Conservation (phyloP, 2,888 invertebrate species). For the Trichogramma evanescens region DNA sequence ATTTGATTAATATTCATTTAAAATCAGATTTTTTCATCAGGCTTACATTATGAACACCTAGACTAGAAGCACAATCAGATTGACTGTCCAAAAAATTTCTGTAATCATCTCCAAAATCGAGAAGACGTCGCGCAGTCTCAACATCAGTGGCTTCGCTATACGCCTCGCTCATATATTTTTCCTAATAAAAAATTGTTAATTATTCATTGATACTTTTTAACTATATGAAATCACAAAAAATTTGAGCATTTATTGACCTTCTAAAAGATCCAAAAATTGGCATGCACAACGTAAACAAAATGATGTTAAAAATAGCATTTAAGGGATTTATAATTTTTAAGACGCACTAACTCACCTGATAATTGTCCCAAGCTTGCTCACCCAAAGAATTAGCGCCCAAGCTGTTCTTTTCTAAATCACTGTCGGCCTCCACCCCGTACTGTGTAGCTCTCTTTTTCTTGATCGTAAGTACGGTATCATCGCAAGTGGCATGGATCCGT, state of each 20-base stretch:
- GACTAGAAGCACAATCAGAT: constrained; percentile 77
- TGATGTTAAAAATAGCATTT: not conserved
- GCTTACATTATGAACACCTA: constrained; percentile 50
- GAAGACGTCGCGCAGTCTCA: constrained; percentile 71
- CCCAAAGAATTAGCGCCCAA: constrained; percentile 65
- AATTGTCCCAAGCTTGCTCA: constrained; percentile 92
- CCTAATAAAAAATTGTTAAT: constrained; percentile 52
- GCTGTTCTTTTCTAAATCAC: constrained; percentile 55
- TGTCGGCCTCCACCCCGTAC: constrained; percentile 50
- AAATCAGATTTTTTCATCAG: not conserved
- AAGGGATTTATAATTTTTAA: not conserved
- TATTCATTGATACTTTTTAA: not conserved
- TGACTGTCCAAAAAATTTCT: constrained; percentile 83
- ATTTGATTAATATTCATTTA: not conserved
- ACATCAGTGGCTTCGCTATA: constrained; percentile 83
- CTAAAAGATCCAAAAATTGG: not conserved
- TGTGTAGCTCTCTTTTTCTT: constrained; percentile 30
- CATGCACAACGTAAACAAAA: not conserved
- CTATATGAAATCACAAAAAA: not conserved
- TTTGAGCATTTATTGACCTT: constrained; percentile 3
- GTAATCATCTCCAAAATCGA: constrained; percentile 88
- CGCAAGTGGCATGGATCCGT: constrained; percentile 25
- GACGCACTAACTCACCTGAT: constrained; percentile 58
- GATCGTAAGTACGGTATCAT: constrained; percentile 31
- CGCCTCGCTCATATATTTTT: constrained; percentile 84